phyloP scores from a whole-genome alignment of 2,888 invertebrate species.

The Epinotia bilunana region DNA sequence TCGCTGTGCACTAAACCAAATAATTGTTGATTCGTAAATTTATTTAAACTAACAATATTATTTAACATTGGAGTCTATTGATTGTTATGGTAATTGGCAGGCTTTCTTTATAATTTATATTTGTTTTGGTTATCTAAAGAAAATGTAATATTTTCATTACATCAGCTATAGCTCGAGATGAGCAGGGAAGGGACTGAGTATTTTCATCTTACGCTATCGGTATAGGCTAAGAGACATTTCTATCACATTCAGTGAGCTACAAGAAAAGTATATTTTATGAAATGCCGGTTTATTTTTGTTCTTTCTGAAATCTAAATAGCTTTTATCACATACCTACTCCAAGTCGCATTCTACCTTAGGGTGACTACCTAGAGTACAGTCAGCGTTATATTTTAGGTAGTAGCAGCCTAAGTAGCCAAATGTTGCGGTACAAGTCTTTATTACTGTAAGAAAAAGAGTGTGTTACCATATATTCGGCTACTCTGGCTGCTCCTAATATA shows the following conservation, averaged over 20 bases:
- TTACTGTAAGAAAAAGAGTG: too few relatives aligned
- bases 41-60: conserved; percentile 52
- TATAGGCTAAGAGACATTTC: neutral
- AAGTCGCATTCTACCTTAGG: too few relatives aligned
- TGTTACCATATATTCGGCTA: too few relatives aligned
- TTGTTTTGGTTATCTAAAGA: conserved; percentile 44
- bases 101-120: conserved; percentile 65
- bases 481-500: too few relatives aligned
- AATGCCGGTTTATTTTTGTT: too few relatives aligned
- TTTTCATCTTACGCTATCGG: neutral
- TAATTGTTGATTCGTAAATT: conserved; percentile 56
- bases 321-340: too few relatives aligned
- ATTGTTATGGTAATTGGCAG: conserved; percentile 61
- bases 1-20: conserved; percentile 81
- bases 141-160: conserved; percentile 44
- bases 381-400: too few relatives aligned
- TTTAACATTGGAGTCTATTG: conserved; percentile 49
- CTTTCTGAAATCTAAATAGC: too few relatives aligned
- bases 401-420: too few relatives aligned
- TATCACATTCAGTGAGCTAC: neutral
- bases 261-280: too few relatives aligned
- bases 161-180: neutral
- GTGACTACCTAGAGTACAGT: too few relatives aligned
- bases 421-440: too few relatives aligned
- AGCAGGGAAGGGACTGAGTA: neutral